Evolutionary conservation across 2,888 invertebrate species (phyloP).

Genomic region (Nycteola revayana): DNA sequence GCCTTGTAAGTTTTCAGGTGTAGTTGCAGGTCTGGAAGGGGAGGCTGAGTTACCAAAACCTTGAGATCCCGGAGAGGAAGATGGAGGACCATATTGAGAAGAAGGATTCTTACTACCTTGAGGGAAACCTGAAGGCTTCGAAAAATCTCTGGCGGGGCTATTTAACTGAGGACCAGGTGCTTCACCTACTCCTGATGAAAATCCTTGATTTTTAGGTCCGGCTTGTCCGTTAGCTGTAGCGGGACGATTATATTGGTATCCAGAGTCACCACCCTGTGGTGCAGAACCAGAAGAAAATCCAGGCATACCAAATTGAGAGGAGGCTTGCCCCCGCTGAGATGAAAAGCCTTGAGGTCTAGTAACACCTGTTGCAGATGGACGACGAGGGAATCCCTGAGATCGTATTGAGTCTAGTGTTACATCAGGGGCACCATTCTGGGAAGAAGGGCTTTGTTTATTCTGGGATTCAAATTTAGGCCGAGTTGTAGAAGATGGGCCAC

Average conservation of each 20-base stretch:
- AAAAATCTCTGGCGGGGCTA: not conserved
- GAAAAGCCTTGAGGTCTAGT: conserved; percentile 18
- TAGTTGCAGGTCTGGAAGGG: not conserved
- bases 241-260: conserved; percentile 7
- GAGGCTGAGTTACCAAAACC: conserved; percentile 5
- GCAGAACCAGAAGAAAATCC: no score
- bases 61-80: conserved; percentile 5
- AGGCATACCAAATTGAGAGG: conserved; percentile 12
- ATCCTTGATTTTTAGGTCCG: conserved; percentile 11
- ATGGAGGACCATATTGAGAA: conserved; percentile 22
- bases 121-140: not conserved
- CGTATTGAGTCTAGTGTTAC: not conserved
- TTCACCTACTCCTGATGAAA: conserved; percentile 5
- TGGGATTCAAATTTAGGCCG: conserved; percentile 1
- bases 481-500: not conserved
- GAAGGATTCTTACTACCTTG: conserved; percentile 5
- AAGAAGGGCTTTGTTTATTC: conserved; percentile 10
- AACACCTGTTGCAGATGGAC: conserved; percentile 9
- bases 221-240: conserved; percentile 9
- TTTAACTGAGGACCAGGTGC: conserved; percentile 5
- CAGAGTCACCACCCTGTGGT: not conserved
- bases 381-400: not conserved
- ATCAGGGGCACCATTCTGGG: conserved; percentile 19
- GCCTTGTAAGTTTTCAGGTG: not conserved
- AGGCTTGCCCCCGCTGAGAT: conserved; percentile 10